Base-by-base conservation (phyloP, 2,888 invertebrate species). In the Carcina quercana region DNA sequence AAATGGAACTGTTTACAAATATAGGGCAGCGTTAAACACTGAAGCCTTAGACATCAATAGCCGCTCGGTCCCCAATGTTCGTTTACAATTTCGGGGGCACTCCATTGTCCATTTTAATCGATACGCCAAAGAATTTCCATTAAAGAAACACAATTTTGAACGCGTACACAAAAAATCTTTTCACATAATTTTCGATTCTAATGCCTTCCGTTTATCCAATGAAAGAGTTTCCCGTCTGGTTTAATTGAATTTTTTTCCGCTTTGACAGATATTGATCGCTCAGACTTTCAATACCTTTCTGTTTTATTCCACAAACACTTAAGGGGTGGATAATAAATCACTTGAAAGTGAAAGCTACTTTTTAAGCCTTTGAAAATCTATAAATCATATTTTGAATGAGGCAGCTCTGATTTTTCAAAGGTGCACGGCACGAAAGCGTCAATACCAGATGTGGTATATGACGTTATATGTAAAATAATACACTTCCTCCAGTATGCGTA, bases 241-340 rank as follows among this genome's bases (percentile, higher is more conserved):
- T 75, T 75, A 76, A 78, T 76, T 78, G 74, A 72, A 53, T 68
- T 72, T 75, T 65, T 64, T 73, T 68, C 57, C 56, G 46, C 66
- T 67, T 70, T 70, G 74, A 71, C 72, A 69, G 74, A 65, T 75
- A 79, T 78, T 76, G 76, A 78, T 78, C 66, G 69, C 54, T 50
- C 50, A 55, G 59, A 56, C 52, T 61, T 71, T 70, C 66, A 71
- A 73, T 70, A 66, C 64, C 62, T 67, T 61, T 62, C 64, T 72
- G 71, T 76, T 73, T 72, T 60, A 69, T 67, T 69, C 61, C 47
- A 58, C 62, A 68, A 71, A 71, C 68, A 75, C 68, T 70, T 67
- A 59, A 41, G 51, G 50, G 46, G 53, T 41, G 54, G 57, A 62
- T 73, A 68, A 78, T 78, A 73, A 79, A 79, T 76, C 70, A 74